Evolutionary conservation across 2,113 vertebrate species (phyloP).

Genomic region (Saccopteryx bilineata): DNA sequence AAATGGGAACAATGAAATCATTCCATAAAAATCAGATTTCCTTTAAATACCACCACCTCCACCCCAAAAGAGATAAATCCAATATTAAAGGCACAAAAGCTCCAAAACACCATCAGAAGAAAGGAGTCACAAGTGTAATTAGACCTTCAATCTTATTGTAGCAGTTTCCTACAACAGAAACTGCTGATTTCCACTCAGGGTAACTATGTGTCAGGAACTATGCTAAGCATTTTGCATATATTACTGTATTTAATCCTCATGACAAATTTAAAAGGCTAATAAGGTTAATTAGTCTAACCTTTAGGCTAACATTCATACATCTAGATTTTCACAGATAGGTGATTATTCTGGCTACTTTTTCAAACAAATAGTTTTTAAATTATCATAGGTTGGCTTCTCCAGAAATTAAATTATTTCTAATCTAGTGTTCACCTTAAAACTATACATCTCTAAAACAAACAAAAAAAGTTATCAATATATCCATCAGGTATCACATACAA

Average conservation of each 20-base stretch:
- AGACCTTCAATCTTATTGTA: too few relatives aligned
- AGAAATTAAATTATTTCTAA: constrained; percentile 36
- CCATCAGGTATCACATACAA: not conserved
- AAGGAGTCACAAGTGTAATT: not conserved
- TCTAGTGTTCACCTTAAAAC: not conserved
- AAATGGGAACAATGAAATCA: not conserved
- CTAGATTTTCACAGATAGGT: not conserved
- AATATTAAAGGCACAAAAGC: not conserved
- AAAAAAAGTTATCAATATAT: not conserved
- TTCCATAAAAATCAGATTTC: not conserved
- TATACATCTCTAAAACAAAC: not conserved
- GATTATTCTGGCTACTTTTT: not conserved
- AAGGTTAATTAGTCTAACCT: constrained; percentile 31
- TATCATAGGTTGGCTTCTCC: not conserved
- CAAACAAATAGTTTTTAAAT: constrained; percentile 47
- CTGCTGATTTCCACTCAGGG: not conserved
- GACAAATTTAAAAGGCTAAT: constrained; percentile 49
- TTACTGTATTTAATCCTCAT: constrained; percentile 25
- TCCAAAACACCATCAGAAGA: not conserved
- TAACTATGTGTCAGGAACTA: not conserved
- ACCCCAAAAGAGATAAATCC: constrained; percentile 23
- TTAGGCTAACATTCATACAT: constrained; percentile 11
- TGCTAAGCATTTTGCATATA: not conserved
- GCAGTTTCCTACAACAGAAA: not conserved
- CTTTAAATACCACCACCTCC: not conserved